A percentile compares a stretch with the other conserved stretches of the same genome.
These are phyloP conservation scores for Dreissena polymorpha DNA, from an alignment of 1,140 invertebrate genomes.

Conservation along the genomic window DNA sequence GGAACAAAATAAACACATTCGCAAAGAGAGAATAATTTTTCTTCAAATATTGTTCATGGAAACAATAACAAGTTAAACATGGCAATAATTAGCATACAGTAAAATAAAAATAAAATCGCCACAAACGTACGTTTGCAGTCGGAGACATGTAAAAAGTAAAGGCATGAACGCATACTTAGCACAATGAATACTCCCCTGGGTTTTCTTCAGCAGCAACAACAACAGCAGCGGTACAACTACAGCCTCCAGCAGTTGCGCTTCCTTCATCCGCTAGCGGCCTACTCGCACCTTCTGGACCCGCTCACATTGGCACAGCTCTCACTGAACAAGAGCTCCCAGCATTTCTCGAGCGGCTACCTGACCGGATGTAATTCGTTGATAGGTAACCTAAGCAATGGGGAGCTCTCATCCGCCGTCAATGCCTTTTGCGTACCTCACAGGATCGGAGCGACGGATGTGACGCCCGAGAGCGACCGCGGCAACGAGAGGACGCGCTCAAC, in stretches of 20 bases:
- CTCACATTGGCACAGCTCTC: slow-evolving; percentile 40
- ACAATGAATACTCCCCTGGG: slow-evolving; percentile 33
- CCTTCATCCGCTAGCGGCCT: slow-evolving; percentile 45
- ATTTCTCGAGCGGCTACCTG: slow-evolving; percentile 25
- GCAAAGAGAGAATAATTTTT: no score
- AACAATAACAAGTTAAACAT: no score
- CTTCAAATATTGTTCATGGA: no score
- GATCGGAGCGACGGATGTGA: slow-evolving; percentile 17
- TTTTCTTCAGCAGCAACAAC: slow-evolving; percentile 46
- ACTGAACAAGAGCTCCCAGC: slow-evolving; percentile 24
- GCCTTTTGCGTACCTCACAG: neutral
- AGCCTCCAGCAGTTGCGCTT: slow-evolving; percentile 42
- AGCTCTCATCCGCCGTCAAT: neutral
- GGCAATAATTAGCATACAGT: no score
- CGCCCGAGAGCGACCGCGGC: slow-evolving; percentile 20
- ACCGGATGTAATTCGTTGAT: slow-evolving; percentile 8
- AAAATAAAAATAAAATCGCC: no score
- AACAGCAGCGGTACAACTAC: slow-evolving; percentile 25
- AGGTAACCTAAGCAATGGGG: slow-evolving; percentile 4
- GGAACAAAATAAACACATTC: no score
- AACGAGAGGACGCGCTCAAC: neutral
- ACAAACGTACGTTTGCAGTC: no score
- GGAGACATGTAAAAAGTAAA: no score
- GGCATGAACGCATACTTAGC: no score
- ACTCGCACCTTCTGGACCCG: slow-evolving; percentile 43